A percentile compares a stretch with the other conserved stretches of the same genome.
Evolutionary conservation across 2,113 vertebrate genomes (phyloP).

Genomic region (Atrichornis clamosus): DNA sequence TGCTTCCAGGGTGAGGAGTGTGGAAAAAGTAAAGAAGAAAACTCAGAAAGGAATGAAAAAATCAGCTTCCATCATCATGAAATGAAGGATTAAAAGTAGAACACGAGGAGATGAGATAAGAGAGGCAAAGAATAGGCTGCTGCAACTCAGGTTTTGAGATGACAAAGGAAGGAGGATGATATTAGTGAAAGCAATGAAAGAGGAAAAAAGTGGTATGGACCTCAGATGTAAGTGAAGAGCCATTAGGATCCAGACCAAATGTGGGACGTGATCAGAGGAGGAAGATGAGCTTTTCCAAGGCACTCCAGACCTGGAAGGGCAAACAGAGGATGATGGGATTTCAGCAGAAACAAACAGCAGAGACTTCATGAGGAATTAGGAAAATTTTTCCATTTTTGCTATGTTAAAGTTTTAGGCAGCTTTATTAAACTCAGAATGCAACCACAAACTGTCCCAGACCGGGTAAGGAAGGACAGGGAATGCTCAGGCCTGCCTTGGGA

Average conservation of each 20-base stretch:
- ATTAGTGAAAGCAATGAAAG: not conserved
- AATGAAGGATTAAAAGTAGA: not conserved
- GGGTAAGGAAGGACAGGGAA: not conserved
- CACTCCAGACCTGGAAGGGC: not conserved
- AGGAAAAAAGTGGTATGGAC: not conserved
- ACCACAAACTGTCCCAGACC: not conserved
- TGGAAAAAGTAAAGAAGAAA: not conserved
- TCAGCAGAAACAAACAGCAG: not conserved
- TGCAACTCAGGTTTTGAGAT: conserved; percentile 6
- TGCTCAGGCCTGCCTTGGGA: not conserved
- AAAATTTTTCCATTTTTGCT: not conserved
- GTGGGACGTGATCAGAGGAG: not conserved
- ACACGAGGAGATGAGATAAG: not conserved
- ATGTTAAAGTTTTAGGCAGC: not conserved
- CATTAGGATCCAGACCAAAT: not conserved
- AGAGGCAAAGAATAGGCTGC: conserved; percentile 1
- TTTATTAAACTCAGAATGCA: not conserved
- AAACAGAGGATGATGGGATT: not conserved
- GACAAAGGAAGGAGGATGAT: not conserved
- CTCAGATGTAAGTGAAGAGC: not conserved
- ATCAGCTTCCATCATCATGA: not conserved
- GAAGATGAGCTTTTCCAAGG: not conserved
- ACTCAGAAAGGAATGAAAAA: not conserved
- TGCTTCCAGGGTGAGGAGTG: not conserved
- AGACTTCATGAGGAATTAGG: not conserved